These are phyloP conservation scores for Prionace glauca DNA, from an alignment of 2,797 vertebrate species.

Conservation along the genomic window DNA sequence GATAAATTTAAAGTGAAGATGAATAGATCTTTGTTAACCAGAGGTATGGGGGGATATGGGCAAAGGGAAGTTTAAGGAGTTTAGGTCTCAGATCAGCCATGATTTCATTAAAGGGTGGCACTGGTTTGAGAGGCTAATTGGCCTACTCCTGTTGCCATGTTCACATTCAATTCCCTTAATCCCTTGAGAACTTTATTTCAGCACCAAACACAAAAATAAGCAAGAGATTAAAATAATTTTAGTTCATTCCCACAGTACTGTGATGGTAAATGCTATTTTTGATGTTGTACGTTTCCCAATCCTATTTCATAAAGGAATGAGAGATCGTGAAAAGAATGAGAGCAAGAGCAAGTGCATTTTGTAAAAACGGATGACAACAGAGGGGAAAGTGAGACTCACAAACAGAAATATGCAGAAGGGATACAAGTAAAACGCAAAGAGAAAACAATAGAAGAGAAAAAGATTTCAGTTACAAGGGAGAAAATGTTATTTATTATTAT, in stretches of 20 bases:
- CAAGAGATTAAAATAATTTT: neutral
- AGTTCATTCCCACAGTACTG: neutral
- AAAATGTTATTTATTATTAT: neutral
- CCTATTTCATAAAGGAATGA: neutral
- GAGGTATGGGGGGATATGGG: neutral
- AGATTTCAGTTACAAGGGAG: neutral
- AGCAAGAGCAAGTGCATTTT: neutral
- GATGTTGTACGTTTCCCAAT: neutral
- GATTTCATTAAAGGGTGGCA: neutral
- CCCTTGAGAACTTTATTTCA: neutral
- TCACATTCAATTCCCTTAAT: neutral
- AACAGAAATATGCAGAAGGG: neutral
- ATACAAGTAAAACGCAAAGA: neutral
- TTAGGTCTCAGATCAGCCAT: neutral
- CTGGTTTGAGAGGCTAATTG: neutral
- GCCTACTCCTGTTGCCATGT: neutral
- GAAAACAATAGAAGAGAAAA: neutral
- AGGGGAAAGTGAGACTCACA: neutral
- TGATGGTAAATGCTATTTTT: neutral
- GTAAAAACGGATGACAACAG: neutral
- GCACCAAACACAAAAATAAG: neutral
- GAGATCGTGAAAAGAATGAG: neutral
- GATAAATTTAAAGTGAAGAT: neutral
- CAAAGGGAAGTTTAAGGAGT: neutral
- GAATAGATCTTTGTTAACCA: neutral